These are phyloP conservation scores for Phallusia fumigata DNA, from an alignment of 23 tunicate species.

Conservation along the genomic window DNA sequence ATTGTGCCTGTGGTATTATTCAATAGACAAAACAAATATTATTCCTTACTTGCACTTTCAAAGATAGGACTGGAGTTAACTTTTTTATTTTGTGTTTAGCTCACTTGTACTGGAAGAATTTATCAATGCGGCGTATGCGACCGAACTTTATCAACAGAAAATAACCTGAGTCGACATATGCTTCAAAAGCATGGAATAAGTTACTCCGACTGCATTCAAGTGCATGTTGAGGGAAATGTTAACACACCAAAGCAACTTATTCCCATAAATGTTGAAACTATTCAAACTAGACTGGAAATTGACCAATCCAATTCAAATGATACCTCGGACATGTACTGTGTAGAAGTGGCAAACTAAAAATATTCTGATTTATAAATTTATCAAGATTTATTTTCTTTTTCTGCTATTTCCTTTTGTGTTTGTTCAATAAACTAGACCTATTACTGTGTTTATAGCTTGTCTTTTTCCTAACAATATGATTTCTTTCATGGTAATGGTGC, in stretches of 20 bases:
- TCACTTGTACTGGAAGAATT: neutral
- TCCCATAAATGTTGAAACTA: neutral
- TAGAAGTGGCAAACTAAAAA: neutral
- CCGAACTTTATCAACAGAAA: slow-evolving; percentile 14
- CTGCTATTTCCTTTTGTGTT: too few relatives aligned
- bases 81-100: neutral
- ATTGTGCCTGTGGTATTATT: too few relatives aligned
- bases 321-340: neutral
- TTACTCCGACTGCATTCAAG: slow-evolving; percentile 27
- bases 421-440: too few relatives aligned
- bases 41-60: too few relatives aligned
- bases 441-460: too few relatives aligned
- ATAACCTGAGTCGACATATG: slow-evolving; percentile 21
- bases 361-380: too few relatives aligned
- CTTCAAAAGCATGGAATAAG: slow-evolving; percentile 10
- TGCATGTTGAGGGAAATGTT: slow-evolving; percentile 19
- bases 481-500: too few relatives aligned
- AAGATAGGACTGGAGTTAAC: too few relatives aligned
- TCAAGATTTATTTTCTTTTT: too few relatives aligned
- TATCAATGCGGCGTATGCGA: slow-evolving; percentile 49
- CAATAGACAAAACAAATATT: too few relatives aligned
- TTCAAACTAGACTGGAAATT: neutral
- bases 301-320: neutral
- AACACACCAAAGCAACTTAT: neutral
- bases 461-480: too few relatives aligned